phyloP scores from a whole-genome alignment of 2,113 vertebrate genomes.

The Mobula birostris region DNA sequence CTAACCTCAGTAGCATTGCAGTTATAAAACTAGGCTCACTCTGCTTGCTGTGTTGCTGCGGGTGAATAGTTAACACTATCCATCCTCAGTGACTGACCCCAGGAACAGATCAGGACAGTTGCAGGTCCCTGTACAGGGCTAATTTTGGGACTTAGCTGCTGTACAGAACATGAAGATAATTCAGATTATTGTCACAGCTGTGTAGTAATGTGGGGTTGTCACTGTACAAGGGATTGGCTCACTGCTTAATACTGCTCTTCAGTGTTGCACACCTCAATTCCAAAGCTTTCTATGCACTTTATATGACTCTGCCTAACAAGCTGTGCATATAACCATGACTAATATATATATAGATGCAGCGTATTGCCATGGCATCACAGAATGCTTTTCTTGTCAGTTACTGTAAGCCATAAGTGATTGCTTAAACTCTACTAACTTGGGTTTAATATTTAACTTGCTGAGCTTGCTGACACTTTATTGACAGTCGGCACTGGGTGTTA shows the following conservation, averaged over 20 bases:
- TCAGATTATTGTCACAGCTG: background rate
- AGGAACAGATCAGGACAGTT: background rate
- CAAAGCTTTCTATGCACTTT: conserved; percentile 4
- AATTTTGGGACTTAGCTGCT: background rate
- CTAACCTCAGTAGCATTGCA: background rate
- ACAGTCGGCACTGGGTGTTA: background rate
- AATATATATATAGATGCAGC: too few relatives aligned
- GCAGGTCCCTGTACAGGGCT: too few relatives aligned
- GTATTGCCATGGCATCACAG: background rate
- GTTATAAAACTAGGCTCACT: background rate
- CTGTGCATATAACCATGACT: too few relatives aligned
- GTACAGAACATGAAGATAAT: background rate
- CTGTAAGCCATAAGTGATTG: background rate
- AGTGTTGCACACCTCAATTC: background rate
- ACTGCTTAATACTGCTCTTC: background rate
- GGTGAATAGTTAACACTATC: background rate
- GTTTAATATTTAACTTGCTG: background rate
- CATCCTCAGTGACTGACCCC: too few relatives aligned
- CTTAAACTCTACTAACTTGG: background rate
- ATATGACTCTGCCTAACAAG: background rate
- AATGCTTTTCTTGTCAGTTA: background rate
- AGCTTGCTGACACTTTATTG: background rate
- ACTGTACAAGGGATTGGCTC: background rate
- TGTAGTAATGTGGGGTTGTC: too few relatives aligned
- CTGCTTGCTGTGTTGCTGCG: too few relatives aligned